A percentile compares a stretch with the other conserved stretches of the same genome.
Evolutionary conservation across 2,888 invertebrate genomes (phyloP).

Genomic region (Xestia ashworthii): DNA sequence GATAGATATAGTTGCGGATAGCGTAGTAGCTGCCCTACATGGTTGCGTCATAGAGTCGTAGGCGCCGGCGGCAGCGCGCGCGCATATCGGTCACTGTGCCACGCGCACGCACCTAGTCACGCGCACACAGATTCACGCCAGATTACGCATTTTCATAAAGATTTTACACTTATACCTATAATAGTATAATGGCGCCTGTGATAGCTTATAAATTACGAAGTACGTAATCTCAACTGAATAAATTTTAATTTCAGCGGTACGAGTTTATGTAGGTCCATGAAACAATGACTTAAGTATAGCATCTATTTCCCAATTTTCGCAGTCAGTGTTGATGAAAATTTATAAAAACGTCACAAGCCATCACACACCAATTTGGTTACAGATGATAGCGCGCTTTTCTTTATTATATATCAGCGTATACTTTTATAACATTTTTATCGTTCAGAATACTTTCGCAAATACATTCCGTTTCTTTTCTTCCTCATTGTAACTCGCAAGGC

Average conservation of each 20-base stretch:
- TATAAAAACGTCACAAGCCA: not conserved
- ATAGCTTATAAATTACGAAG: not conserved
- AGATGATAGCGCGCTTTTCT: constrained; percentile 38
- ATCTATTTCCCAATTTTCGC: not conserved
- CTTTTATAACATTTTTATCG: constrained; percentile 56
- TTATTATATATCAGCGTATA: constrained; percentile 29
- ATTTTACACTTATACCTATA: constrained; percentile 44
- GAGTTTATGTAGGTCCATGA: not conserved
- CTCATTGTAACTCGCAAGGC: constrained; percentile 63
- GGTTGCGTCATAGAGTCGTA: constrained; percentile 70
- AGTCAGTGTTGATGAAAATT: not conserved
- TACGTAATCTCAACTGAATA: no score
- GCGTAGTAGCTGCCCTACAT: constrained; percentile 66
- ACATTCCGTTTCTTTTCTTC: constrained; percentile 47
- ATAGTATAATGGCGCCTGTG: not conserved
- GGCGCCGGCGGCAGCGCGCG: constrained; percentile 72
- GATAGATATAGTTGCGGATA: constrained; percentile 63
- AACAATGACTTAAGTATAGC: not conserved
- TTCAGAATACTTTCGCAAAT: constrained; percentile 49
- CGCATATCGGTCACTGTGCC: constrained; percentile 84
- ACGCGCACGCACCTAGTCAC: constrained; percentile 76
- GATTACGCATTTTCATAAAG: constrained; percentile 58
- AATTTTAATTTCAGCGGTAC: not conserved
- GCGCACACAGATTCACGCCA: constrained; percentile 68
- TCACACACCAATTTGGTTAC: constrained; percentile 2